phyloP scores from a whole-genome alignment of 1,140 invertebrate genomes.

The Apolygus lucorum region DNA sequence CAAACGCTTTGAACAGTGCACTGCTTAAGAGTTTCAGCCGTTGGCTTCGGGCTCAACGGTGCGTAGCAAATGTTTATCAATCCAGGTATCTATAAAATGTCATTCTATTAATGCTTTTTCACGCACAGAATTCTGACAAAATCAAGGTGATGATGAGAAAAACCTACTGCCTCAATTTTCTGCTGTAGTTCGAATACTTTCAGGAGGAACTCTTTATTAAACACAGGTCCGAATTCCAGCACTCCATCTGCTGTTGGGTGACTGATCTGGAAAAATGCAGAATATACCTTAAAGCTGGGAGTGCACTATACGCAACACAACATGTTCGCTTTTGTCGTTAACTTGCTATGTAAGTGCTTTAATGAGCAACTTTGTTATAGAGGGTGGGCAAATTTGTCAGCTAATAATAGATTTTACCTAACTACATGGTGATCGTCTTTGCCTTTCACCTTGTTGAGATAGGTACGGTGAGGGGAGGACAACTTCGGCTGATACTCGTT shows the following conservation, averaged over 20 bases:
- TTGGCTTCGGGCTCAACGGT: slow-evolving; percentile 59
- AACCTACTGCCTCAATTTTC: slow-evolving; percentile 51
- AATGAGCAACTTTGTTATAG: too few relatives aligned
- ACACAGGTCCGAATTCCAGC: slow-evolving; percentile 72
- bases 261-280: slow-evolving; percentile 35
- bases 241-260: slow-evolving; percentile 55
- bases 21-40: slow-evolving; percentile 46
- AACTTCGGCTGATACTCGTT: too few relatives aligned
- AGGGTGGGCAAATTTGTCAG: too few relatives aligned
- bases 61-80: slow-evolving; percentile 84
- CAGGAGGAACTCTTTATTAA: slow-evolving; percentile 68
- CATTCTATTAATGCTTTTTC: slow-evolving; percentile 39
- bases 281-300: too few relatives aligned
- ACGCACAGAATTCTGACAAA: slow-evolving; percentile 34
- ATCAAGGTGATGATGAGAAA: neutral
- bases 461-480: too few relatives aligned
- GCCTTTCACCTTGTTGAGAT: too few relatives aligned
- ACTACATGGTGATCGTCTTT: too few relatives aligned
- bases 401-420: too few relatives aligned
- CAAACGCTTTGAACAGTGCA: slow-evolving; percentile 82
- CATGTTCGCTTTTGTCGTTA: too few relatives aligned
- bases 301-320: too few relatives aligned
- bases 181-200: slow-evolving; percentile 68
- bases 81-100: slow-evolving; percentile 38
- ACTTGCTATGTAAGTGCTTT: too few relatives aligned